Evolutionary conservation across 1,140 invertebrate genomes (phyloP).

Genomic region (Homalodisca vitripennis): DNA sequence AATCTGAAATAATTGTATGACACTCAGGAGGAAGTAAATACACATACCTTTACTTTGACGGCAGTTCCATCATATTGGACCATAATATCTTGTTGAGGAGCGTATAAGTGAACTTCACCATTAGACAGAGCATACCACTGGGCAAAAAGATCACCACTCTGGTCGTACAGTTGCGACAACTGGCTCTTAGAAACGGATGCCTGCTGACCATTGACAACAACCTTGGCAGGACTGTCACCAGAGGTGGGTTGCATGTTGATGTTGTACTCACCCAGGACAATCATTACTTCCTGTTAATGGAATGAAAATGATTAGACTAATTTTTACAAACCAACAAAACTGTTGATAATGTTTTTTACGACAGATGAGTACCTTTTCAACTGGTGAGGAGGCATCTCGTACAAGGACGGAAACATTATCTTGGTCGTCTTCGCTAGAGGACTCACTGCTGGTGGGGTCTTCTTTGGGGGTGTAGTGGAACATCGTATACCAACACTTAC

Average conservation of each 20-base stretch:
- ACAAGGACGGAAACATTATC: conserved; percentile 47
- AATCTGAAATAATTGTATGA: too few species aligned
- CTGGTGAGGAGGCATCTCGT: conserved; percentile 41
- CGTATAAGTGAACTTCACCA: conserved; percentile 48
- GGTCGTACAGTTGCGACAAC: conserved; percentile 39
- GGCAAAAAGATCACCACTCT: conserved; percentile 46
- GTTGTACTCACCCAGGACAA: conserved; percentile 44
- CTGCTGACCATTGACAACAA: conserved; percentile 46
- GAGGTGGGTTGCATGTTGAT: conserved; percentile 40
- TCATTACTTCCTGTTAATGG: conserved; percentile 46
- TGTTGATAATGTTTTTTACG: not conserved
- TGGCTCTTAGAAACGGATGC: conserved; percentile 40
- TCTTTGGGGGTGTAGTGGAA: conserved; percentile 52
- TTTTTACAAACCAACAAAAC: not conserved
- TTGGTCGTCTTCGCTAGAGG: conserved; percentile 30
- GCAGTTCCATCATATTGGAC: conserved; percentile 56
- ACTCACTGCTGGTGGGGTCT: conserved; percentile 35
- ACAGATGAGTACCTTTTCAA: conserved; percentile 15
- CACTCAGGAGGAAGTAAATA: too few species aligned
- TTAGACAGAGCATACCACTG: conserved; percentile 53
- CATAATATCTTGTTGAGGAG: conserved; percentile 51
- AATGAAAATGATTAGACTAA: conserved; percentile 17
- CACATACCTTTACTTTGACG: conserved; percentile 46
- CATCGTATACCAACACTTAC: conserved; percentile 59
- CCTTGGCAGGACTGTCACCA: conserved; percentile 40